A percentile compares a stretch with the other conserved stretches of the same genome.
These are phyloP conservation scores for Zaprionus taronus DNA, from an alignment of 1,140 invertebrate genomes.

Conservation along the genomic window DNA sequence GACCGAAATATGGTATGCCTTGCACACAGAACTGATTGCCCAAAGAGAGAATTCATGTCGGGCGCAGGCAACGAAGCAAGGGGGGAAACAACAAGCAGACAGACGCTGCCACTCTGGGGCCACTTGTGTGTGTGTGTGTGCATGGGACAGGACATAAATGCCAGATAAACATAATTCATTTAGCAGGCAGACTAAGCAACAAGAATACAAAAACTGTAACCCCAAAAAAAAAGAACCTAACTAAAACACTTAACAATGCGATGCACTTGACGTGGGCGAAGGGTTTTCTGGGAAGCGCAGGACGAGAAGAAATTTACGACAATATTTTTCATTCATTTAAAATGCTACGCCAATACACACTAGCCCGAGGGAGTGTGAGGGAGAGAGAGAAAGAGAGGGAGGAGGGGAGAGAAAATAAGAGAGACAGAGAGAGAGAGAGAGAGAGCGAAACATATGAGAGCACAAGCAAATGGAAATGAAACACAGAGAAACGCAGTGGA, in stretches of 20 bases:
- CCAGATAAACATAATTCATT: conserved; percentile 62
- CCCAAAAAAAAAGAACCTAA: conserved; percentile 35
- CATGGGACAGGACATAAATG: conserved; percentile 40
- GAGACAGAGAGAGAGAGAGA: conserved; percentile 1
- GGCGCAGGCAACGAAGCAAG: background rate
- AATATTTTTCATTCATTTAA: conserved; percentile 83
- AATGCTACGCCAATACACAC: conserved; percentile 75
- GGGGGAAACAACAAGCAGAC: conserved; percentile 8
- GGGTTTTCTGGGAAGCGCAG: conserved; percentile 29
- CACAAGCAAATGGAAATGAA: conserved; percentile 23
- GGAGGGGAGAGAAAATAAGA: conserved; percentile 9
- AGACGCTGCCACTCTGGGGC: conserved; percentile 21
- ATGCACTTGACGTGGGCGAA: conserved; percentile 54
- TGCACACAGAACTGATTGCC: conserved; percentile 43
- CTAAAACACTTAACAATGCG: conserved; percentile 74
- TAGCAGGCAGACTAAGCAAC: conserved; percentile 19
- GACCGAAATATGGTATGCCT: conserved; percentile 16
- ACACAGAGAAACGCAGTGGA: conserved; percentile 42
- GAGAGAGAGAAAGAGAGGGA: conserved; percentile 1
- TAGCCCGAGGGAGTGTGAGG: conserved; percentile 1
- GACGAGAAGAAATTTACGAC: conserved; percentile 72
- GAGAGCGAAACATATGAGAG: conserved; percentile 14
- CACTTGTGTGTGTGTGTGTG: conserved; percentile 36
- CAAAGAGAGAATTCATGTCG: conserved; percentile 54
- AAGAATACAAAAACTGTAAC: conserved; percentile 14